phyloP scores from a whole-genome alignment of 2,797 vertebrate species.

The Macrochelys suwanniensis region DNA sequence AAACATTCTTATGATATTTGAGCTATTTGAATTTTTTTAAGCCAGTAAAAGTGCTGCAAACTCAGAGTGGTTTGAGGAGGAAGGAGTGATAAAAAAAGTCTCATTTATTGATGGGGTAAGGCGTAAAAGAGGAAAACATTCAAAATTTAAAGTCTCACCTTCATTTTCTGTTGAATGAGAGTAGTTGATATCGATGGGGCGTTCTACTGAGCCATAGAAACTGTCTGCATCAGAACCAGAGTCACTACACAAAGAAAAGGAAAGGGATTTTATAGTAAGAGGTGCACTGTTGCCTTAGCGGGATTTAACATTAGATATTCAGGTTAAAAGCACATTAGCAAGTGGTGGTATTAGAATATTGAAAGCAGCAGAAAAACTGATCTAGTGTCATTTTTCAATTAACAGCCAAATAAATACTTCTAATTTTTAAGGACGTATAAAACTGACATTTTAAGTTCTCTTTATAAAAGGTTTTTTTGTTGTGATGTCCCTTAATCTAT shows the following conservation, averaged over 20 bases:
- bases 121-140: neutral
- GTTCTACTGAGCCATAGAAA: slow-evolving; percentile 93
- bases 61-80: neutral
- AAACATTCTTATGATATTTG: neutral
- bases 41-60: neutral
- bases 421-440: neutral
- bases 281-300: neutral
- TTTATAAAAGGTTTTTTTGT: neutral
- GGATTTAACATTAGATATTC: neutral
- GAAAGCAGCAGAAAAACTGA: slow-evolving; percentile 8
- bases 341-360: neutral
- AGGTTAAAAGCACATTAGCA: neutral
- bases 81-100: neutral
- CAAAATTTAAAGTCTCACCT: slow-evolving; percentile 73
- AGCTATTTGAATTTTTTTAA: neutral
- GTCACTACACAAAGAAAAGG: slow-evolving; percentile 82
- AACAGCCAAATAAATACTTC: neutral
- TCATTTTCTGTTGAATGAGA: slow-evolving; percentile 84
- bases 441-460: neutral
- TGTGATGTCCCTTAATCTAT: neutral
- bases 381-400: neutral
- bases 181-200: slow-evolving; percentile 89
- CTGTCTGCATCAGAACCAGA: slow-evolving; percentile 91
- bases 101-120: neutral
- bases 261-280: neutral